These are phyloP conservation scores for Microctenopoma lineatum DNA, from an alignment of 2,797 vertebrate species.

Conservation along the genomic window DNA sequence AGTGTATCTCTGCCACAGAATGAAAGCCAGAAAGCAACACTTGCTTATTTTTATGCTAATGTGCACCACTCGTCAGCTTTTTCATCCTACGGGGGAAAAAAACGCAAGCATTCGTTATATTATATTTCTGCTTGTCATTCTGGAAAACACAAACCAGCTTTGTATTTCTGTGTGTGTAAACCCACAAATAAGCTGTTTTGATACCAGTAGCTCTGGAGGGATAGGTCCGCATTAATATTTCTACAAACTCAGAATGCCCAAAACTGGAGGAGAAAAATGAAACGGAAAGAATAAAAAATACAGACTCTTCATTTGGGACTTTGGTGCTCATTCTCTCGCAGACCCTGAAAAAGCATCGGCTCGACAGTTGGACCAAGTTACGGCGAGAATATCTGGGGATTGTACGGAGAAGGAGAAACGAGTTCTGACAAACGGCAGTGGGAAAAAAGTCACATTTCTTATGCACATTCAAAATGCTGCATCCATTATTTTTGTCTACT, in stretches of 20 bases:
- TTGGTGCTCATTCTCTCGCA: conserved; percentile 26
- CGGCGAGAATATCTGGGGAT: conserved; percentile 35
- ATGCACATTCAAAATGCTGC: neutral
- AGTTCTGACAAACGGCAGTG: neutral
- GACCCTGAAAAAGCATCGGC: conserved; percentile 11
- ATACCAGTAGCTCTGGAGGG: conserved; percentile 65
- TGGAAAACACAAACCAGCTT: conserved; percentile 65
- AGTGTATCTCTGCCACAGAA: conserved; percentile 63
- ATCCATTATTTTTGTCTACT: neutral
- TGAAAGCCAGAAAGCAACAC: conserved; percentile 60
- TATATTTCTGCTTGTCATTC: conserved; percentile 71
- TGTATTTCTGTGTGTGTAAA: conserved; percentile 48
- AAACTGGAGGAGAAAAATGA: conserved; percentile 4
- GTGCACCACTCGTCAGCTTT: conserved; percentile 58
- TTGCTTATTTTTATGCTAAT: conserved; percentile 83
- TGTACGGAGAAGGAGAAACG: conserved; percentile 6
- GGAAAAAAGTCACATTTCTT: conserved; percentile 7
- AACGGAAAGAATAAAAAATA: neutral
- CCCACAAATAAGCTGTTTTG: conserved; percentile 72
- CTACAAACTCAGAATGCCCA: conserved; percentile 37
- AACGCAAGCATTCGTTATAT: conserved; percentile 70
- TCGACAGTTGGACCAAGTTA: conserved; percentile 52
- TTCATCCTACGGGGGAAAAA: conserved; percentile 57
- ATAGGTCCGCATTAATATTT: conserved; percentile 50
- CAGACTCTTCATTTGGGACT: conserved; percentile 44